These are phyloP conservation scores for Dicrostonyx torquatus DNA, from an alignment of 2,797 vertebrate species.

Conservation along the genomic window DNA sequence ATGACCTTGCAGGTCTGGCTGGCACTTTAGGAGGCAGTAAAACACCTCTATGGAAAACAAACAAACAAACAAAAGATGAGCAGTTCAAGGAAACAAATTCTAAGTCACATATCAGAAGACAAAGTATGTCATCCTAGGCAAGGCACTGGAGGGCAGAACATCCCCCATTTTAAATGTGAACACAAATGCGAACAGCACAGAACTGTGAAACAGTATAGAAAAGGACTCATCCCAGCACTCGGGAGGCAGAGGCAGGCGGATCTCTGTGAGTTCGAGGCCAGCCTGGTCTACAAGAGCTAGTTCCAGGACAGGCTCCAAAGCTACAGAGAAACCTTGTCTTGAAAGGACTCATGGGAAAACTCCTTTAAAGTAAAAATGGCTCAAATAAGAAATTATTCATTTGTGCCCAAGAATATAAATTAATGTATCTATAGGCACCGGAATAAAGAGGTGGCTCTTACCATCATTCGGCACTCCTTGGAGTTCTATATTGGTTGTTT, in stretches of 20 bases:
- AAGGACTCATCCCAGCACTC: not conserved
- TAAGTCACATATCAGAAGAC: not conserved
- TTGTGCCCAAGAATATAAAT: no score
- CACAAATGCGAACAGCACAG: not conserved
- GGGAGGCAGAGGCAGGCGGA: no score
- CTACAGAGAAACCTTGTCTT: no score
- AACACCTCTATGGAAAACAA: not conserved
- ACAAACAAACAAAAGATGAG: not conserved
- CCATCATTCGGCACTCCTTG: conserved; percentile 98
- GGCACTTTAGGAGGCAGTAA: not conserved
- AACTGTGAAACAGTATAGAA: not conserved
- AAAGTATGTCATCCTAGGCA: not conserved
- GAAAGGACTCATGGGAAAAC: not conserved
- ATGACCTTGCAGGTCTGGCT: not conserved
- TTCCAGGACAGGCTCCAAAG: no score
- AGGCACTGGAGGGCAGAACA: not conserved
- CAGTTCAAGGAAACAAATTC: not conserved
- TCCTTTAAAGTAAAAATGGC: not conserved
- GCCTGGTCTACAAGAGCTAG: no score
- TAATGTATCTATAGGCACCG: accelerated
- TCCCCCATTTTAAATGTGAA: conserved; percentile 26
- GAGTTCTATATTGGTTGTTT: conserved; percentile 97
- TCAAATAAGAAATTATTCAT: conserved; percentile 4
- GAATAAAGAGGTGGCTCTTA: conserved; percentile 77
- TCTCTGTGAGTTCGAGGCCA: no score